Evolutionary conservation across 2,888 invertebrate species (phyloP).

Genomic region (Aelia acuminata): DNA sequence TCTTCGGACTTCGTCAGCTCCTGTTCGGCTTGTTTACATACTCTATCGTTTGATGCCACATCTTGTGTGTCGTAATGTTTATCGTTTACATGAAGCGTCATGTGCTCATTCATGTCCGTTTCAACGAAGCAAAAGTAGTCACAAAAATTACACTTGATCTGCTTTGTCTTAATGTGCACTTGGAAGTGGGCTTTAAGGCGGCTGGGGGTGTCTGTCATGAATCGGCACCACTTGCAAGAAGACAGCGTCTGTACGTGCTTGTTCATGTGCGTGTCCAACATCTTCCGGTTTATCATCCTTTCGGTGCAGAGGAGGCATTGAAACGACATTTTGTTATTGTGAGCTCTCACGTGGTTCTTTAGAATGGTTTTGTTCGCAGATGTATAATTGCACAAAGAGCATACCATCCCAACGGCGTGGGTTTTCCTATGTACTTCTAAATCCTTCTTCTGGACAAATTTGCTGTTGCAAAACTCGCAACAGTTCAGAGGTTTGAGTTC

Average conservation of each 20-base stretch:
- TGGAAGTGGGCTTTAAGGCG: constrained; percentile 36
- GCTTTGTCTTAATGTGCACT: constrained; percentile 34
- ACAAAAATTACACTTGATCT: constrained; percentile 3
- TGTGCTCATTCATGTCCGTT: neutral
- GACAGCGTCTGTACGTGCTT: constrained; percentile 19
- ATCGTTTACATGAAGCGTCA: neutral
- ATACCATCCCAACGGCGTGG: constrained; percentile 14
- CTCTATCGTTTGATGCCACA: neutral
- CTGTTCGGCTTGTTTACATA: neutral
- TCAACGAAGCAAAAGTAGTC: constrained; percentile 33
- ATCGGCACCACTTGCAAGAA: constrained; percentile 45
- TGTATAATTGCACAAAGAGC: constrained; percentile 17
- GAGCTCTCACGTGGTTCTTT: neutral
- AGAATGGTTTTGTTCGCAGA: neutral
- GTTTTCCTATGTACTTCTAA: neutral
- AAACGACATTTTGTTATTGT: neutral
- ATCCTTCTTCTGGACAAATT: constrained; percentile 29
- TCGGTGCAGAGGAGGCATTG: constrained; percentile 53
- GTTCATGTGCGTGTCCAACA: constrained; percentile 13
- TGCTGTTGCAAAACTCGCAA: constrained; percentile 19
- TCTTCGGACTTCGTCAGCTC: neutral
- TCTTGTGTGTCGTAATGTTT: no score
- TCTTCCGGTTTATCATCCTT: neutral
- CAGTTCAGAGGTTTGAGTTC: constrained; percentile 25
- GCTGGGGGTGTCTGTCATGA: neutral